phyloP scores from a whole-genome alignment of 2,797 vertebrate genomes.

The Pelodytes ibericus region DNA sequence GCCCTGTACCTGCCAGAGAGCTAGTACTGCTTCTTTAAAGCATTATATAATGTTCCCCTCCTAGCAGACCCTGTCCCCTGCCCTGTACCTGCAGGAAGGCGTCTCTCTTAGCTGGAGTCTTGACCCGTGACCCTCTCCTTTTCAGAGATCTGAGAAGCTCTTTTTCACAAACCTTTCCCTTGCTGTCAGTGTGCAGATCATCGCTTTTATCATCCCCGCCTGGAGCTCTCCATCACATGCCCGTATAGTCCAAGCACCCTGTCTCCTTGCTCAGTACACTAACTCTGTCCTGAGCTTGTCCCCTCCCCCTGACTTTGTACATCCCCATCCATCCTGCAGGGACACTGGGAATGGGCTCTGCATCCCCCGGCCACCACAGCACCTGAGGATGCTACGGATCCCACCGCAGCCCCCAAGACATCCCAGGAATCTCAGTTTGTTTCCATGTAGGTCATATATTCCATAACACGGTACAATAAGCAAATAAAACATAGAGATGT shows the following conservation, averaged over 20 bases:
- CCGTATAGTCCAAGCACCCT: neutral
- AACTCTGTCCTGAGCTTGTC: slow-evolving; percentile 16
- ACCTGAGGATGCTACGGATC: slow-evolving; percentile 12
- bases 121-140: neutral
- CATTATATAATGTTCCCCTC: neutral
- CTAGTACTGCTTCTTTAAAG: neutral
- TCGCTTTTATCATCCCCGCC: neutral
- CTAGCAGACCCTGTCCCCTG: neutral
- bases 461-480: no score
- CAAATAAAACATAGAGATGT: no score
- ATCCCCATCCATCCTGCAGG: slow-evolving; percentile 30
- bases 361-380: neutral
- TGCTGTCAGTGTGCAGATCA: neutral
- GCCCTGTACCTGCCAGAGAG: no score
- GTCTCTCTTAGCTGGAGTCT: neutral
- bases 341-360: neutral
- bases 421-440: no score
- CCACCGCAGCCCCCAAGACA: neutral
- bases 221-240: slow-evolving; percentile 11
- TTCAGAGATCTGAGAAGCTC: neutral
- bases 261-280: neutral
- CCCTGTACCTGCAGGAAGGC: slow-evolving; percentile 1
- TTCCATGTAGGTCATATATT: no score
- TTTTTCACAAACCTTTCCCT: neutral
- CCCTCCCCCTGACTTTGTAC: slow-evolving; percentile 37